Evolutionary conservation across 2,888 invertebrate species (phyloP), one percentile per base, ranked within the genome.

Genomic region (Amblyjoppa proteus): DNA sequence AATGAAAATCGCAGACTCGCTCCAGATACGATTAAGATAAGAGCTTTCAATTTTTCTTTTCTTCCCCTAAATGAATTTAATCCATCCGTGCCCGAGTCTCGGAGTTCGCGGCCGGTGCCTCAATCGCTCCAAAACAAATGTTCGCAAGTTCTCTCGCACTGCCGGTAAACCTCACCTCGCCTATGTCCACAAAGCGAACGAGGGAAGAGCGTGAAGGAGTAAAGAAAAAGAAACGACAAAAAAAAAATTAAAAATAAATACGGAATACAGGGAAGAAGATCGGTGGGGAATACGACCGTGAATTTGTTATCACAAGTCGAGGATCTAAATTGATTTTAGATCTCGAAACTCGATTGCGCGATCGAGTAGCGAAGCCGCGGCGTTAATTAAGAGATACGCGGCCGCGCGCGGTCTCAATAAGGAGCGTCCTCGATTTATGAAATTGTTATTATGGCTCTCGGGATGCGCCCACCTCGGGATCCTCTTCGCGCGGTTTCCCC

Each of bases 261-360:
- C 31, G 49, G 20, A 78, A 38, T 13, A n/a, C 56, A 49, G 45
- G 13, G 25, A 70, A 45, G 73, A 77, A 49, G 70, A 81, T 80
- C 70, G 75, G 41, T 13, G 64, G 56, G 80, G 70, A 71, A 82
- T 83, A 76, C 68, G 73, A 82, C 68, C 53, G 78, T 38, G 74
- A 73, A 75, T 70, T 81, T 70, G 85, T 88, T 91, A 91, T 91
- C 91, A 89, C 80, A 79, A 69, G 82, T 83, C 87, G 80, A 86
- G 88, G 90, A 91, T 91, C 91, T 91, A 91, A 91, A 91, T 91
- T 91, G 91, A 91, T 91, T 91, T 91, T 91, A 91, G 91, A 91
- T 91, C 90, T 86, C 87, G 87, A 75, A 87, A 90, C 80, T 89
- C 90, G 91, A 91, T 91, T 91, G 89, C 88, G 69, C 81, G 89